Conservation (phyloP, 2,797 vertebrate genomes). For the Chaenodraco wilsoni region DNA sequence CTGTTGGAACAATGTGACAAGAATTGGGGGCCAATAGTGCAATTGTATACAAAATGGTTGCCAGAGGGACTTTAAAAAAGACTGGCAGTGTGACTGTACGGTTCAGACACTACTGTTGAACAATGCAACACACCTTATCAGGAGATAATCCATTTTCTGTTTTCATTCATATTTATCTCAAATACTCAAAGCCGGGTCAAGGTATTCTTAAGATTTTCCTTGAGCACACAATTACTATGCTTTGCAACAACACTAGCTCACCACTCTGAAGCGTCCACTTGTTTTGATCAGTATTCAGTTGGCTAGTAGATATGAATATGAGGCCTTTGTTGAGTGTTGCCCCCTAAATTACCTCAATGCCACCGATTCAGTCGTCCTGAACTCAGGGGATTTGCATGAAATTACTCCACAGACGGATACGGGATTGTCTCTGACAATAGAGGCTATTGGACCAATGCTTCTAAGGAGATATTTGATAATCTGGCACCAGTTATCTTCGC, state of each 20-base stretch:
- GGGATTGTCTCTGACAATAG: conserved; percentile 65
- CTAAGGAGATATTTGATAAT: conserved; percentile 72
- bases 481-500: conserved; percentile 59
- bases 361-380: conserved; percentile 50
- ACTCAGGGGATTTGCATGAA: conserved; percentile 74
- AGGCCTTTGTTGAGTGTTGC: conserved; percentile 46
- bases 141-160: not conserved
- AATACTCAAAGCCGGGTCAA: conserved; percentile 31
- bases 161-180: not conserved
- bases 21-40: conserved; percentile 21
- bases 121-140: not conserved
- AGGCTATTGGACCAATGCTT: conserved; percentile 52
- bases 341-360: conserved; percentile 58
- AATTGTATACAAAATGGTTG: conserved; percentile 9
- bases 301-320: conserved; percentile 27
- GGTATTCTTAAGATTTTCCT: conserved; percentile 3
- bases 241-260: conserved; percentile 21
- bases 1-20: no score
- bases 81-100: not conserved
- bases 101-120: not conserved
- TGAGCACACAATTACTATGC: not conserved
- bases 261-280: conserved; percentile 24
- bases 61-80: not conserved
- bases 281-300: conserved; percentile 52
- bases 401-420: conserved; percentile 58